Evolutionary conservation across 2,797 vertebrate genomes (phyloP), one percentile per base, ranked within the genome.

Genomic region (Melanotaenia nigrans): DNA sequence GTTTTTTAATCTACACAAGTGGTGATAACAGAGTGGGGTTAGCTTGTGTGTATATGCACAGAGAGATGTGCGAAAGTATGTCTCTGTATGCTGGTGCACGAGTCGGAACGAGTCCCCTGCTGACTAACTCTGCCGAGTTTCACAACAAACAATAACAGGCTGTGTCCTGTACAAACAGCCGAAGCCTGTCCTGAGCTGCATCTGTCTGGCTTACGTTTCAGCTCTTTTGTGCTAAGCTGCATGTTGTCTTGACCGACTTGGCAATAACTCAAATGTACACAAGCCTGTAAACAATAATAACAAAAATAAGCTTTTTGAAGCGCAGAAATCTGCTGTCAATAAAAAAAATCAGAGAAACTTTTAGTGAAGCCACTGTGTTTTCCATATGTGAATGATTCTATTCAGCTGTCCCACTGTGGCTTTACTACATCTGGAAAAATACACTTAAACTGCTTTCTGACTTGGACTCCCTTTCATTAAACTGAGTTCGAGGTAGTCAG

Each of bases 61-160:
- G 5, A 63, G 10, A 67, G 24, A 69, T 36, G 6, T 4, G 1
- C 42, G 5, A 2, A 5, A 11, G 67, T 61, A 8, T 60, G 42
- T 22, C 9, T 20, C 3, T 12, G 47, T 22, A 22, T 11, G 47
- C n/a, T 3, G 20, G 47, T 49, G 47, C 47, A 22, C 9, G 9
- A 3, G 45, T 22, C 9, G 18, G 10, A 20, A 4, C 30, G 59
- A 61, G 61, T 65, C 60, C 57, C 18, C 4, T 61, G 72, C 40
- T 70, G 72, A 68, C 61, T 10, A 60, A 64, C n/a, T 13, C 57
- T 57, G 20, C 62, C 24, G 54, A 35, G 42, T 77, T 80, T 79
- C 76, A 86, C 73, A 65, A 69, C 61, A 67, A 78, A 83, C 72
- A 72, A 77, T 58, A 63, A 71, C 53, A 9, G 49, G 74, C 61